Evolutionary conservation across 2,888 invertebrate genomes (phyloP), one percentile per base, ranked within the genome.

Genomic region (Biston betularia): DNA sequence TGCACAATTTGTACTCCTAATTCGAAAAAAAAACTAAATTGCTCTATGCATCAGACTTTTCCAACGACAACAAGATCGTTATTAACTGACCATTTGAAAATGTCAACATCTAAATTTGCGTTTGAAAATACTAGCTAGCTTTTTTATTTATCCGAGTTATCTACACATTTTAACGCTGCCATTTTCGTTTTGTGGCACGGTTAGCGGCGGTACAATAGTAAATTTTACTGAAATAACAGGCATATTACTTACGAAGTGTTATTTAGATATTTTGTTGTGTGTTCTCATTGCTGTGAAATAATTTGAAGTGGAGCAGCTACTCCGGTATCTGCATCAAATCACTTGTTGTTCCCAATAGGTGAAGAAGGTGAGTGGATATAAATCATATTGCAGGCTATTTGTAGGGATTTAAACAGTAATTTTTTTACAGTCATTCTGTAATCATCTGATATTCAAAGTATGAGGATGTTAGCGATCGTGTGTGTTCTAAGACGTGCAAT

Each of bases 161-260:
- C 72, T 78, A 81, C 78, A 84, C 79, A 83, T 79, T 85, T 84
- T 84, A 84, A 85, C 89, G 93, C 93, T 93, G 93, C 93, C 93
- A 93, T 93, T 93, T 93, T 93, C 93, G 91, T 92, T 93, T 92
- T 93, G 91, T 92, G 92, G 88, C 91, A 93, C 89, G 87, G 88
- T 83, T 85, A 87, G 89, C 89, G 90, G 93, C 85, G 84, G 89
- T 86, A 79, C 80, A 79, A 84, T 84, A 85, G 82, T 84, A 83
- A 82, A 81, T 84, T 86, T 53, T 83, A 73, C 73, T 78, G 71
- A 84, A 84, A 76, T 85, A 83, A 74, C 79, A 68, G 74, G 75
- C 76, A 78, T 78, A 78, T 81, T 81, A 81, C 77, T 80, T 74
- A 73, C 77, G 74, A 75, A 79, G 86, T 87, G 86, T 72, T 76